Evolutionary conservation across 2,888 invertebrate species (phyloP).

Genomic region (Conchocele bisecta): DNA sequence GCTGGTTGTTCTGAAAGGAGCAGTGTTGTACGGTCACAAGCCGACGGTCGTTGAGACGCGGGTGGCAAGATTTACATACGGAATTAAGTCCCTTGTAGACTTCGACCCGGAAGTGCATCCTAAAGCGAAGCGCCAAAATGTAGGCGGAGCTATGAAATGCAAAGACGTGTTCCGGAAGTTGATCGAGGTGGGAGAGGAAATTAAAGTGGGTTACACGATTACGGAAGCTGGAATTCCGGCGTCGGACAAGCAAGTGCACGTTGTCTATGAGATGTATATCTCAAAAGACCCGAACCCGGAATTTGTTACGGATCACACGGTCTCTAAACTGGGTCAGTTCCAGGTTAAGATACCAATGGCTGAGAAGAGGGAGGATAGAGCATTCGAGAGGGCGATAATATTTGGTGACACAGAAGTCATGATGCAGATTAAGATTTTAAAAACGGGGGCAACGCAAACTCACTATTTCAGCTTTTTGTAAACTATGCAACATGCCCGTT

Average conservation of each 20-base stretch:
- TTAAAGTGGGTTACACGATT: conserved; percentile 22
- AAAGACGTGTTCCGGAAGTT: conserved; percentile 43
- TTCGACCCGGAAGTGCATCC: conserved; percentile 43
- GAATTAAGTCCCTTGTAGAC: conserved; percentile 34
- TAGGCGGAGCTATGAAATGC: conserved; percentile 35
- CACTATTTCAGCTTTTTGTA: conserved; percentile 27
- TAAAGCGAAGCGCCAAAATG: conserved; percentile 18
- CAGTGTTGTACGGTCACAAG: conserved; percentile 56
- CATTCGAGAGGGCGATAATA: conserved; percentile 45
- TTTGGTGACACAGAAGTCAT: conserved; percentile 61
- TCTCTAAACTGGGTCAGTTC: conserved; percentile 39
- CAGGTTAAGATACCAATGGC: conserved; percentile 40
- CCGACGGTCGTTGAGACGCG: conserved; percentile 44
- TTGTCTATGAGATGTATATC: conserved; percentile 38
- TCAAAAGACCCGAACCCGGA: conserved; percentile 35
- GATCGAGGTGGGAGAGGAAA: conserved; percentile 37
- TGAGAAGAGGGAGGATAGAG: conserved; percentile 12
- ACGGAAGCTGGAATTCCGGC: conserved; percentile 26
- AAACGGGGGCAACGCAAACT: conserved; percentile 4
- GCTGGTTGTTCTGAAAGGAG: conserved; percentile 54
- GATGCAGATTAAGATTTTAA: conserved; percentile 21
- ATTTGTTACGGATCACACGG: conserved; percentile 43
- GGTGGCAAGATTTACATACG: conserved; percentile 50
- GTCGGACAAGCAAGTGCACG: conserved; percentile 27
- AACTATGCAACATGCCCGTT: not conserved